Evolutionary conservation across 1,140 invertebrate genomes (phyloP).

Genomic region (Drosophila punjabiensis): DNA sequence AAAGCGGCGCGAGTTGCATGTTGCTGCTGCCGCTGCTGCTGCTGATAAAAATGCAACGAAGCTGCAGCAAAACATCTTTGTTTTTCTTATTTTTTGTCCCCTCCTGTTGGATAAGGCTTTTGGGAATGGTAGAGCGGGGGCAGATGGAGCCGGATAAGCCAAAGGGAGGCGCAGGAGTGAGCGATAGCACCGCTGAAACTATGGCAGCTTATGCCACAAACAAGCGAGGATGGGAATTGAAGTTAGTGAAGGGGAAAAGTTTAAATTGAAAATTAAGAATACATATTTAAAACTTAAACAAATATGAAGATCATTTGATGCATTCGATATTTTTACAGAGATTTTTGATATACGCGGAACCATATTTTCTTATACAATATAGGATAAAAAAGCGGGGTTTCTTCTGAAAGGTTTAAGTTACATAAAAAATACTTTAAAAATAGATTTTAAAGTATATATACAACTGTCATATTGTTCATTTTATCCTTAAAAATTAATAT

Average conservation of each 20-base stretch:
- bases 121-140: neutral
- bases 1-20: slow-evolving; percentile 23
- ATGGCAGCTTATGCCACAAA: slow-evolving; percentile 57
- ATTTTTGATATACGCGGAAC: neutral
- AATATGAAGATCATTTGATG: neutral
- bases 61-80: slow-evolving; percentile 25
- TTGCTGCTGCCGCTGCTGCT: slow-evolving; percentile 21
- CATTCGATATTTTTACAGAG: neutral
- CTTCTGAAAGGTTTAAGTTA: neutral
- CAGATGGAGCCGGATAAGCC: slow-evolving; percentile 40
- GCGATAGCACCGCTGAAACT: slow-evolving; percentile 70
- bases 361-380: neutral
- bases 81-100: slow-evolving; percentile 38
- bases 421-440: neutral
- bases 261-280: neutral
- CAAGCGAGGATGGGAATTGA: neutral
- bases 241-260: neutral
- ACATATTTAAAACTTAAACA: neutral
- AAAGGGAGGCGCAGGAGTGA: slow-evolving; percentile 60
- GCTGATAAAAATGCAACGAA: slow-evolving; percentile 60
- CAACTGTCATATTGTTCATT: neutral
- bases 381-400: neutral
- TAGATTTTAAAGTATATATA: neutral
- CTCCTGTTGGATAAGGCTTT: neutral
- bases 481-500: neutral